Base-by-base conservation (phyloP, 2,797 vertebrate genomes). In the Synaphobranchus kaupii region DNA sequence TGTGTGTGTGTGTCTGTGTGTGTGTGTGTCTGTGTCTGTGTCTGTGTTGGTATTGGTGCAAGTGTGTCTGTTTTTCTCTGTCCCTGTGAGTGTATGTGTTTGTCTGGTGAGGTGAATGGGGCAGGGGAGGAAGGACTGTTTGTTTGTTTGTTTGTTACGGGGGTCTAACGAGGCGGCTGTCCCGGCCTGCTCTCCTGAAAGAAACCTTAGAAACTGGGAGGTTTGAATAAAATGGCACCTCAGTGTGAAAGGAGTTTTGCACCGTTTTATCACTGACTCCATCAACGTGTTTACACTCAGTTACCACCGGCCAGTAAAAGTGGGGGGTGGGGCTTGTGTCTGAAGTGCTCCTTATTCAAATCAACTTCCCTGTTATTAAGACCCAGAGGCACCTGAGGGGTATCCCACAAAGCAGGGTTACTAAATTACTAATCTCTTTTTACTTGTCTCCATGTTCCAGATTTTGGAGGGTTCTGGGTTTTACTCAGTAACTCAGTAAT, bases 341-440 rank as follows among this genome's bases (percentile, higher is more conserved):
- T 94, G 91, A 93, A 94, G 93, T 94, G 91, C 90, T 91, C 91
- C 90, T 93, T 90, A 86, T 89, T 91, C 90, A 90, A 88, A 90
- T 92, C 92, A 91, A 89, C 91, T 90, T 93, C 92, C 92, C 90
- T 90, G 85, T 90, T 88, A 93, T 92, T 92, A 92, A 93, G 90
- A 88, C 89, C 90, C n/a, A 22, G 88, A 73, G 88, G 90, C 12
- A 15, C 13, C 54, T 3, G 2, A n/a, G 39, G 39, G 39, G 39
- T 39, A 39, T 39, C 3, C 39, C 39, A 39, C 39, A 39, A 39
- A 39, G 39, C 39, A 39, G 3, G 39, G 3, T 39, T 39, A 39
- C 39, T 39, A 39, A 39, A 39, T 39, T 39, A 39, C 39, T 39
- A 39, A 39, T 39, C 39, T 39, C 39, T 39, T 39, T 39, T 39